Evolutionary conservation across 2,888 invertebrate genomes (phyloP), one percentile per base, ranked within the genome.

Genomic region (Meteorus colon): DNA sequence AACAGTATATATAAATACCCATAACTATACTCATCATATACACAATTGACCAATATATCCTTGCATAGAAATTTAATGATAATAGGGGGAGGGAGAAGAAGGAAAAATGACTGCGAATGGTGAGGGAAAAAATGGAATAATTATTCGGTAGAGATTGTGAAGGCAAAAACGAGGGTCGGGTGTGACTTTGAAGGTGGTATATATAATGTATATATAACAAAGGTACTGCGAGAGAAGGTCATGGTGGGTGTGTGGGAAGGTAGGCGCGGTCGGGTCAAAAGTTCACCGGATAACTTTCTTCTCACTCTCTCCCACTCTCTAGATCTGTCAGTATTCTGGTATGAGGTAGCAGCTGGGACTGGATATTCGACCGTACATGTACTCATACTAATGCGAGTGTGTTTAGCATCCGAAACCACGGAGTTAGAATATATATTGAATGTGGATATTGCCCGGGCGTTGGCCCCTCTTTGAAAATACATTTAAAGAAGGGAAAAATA

Each of bases 281-380:
- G 82, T 82, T 82, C 82, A 82, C 82, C 80, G 79, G 78, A 79
- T 81, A 79, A 82, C 79, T 81, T 79, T 74, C 78, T 71, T 34
- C 34, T 8, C 24, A 24, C 24, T 74, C 68, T 69, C 19, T 8
- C 55, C 8, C 24, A 6, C 19, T 19, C n/a, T 55, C 8, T 19
- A 19, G n/a, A 8, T 19, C 55, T 55, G 19, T 4, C 19, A n/a
- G 55, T 55, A 24, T 55, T 59, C 69, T 59, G 67, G 71, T 62
- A 62, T 73, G 65, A 66, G 73, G 71, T 70, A 74, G 67, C 67
- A 65, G 62, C 62, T 66, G 37, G 72, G 48, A 45, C 70, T 78
- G 78, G 76, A 80, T 80, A 78, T 80, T 80, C 77, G 76, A 78
- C 78, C 76, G 74, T 68, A 37, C n/a, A 16, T 31, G 63, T 34